Evolutionary conservation across 1,140 invertebrate genomes (phyloP), one percentile per base, ranked within the genome.

Genomic region (Macrocentrus cingulum): DNA sequence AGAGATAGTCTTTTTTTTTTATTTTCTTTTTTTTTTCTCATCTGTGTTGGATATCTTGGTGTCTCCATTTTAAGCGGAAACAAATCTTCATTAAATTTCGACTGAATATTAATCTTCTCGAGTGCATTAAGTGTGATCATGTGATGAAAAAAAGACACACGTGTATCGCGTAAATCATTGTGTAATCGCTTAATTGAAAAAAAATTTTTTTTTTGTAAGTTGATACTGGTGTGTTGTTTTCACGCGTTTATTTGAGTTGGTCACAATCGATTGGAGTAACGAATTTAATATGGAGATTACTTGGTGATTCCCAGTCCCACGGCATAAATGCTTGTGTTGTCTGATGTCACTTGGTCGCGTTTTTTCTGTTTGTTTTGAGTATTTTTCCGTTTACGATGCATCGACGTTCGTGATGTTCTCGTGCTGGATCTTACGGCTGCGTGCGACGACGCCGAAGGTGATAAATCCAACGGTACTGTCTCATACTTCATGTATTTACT

Each of bases 281-380:
- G 29, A 50, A 29, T 6, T 50, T 53, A 41, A 41, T 23, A 18
- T 22, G 25, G 36, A 51, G 4, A 48, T 51, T 25, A 55, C 49
- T 69, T 68, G 7, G 65, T 66, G 1, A 68, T 44, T 20, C 70
- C 63, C 20, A 76, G 57, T 49, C 75, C 75, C 32, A 74, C 48
- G 11, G 75, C 74, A 29, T 72, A 76, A 62, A 77, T 74, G n/a
- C 74, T 67, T 0, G 60, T 62, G 6, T 73, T 64, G 13, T 75
- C 61, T 6, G 58, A 13, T 2, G 64, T 9, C 45, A 70, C 48
- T 54, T 71, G n/a, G n/a, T n/a, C 67, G 19, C 45, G 66, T 37
- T 63, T 72, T 18, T 62, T 74, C 2, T 59, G 53, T 19, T 56
- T 73, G 5, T 62, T 67, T 1, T 39, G 36, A 25, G 44, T 34